These are phyloP conservation scores for Pedetes capensis DNA, from an alignment of 2,113 vertebrate species.

Conservation along the genomic window DNA sequence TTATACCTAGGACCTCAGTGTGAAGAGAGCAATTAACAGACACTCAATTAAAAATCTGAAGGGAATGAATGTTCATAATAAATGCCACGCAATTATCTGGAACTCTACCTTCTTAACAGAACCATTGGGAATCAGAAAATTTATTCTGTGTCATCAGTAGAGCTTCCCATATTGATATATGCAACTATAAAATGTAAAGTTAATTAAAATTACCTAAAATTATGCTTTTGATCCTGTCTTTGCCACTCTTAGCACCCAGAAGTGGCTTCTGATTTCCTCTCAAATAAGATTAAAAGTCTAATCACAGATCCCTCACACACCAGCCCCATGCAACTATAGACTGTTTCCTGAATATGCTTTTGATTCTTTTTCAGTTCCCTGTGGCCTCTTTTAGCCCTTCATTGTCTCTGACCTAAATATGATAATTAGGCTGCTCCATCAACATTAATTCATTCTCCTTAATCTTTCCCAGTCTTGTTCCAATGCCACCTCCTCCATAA, in stretches of 20 bases:
- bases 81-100: constrained; percentile 48
- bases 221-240: constrained; percentile 24
- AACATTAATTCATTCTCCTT: not conserved
- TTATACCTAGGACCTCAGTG: constrained; percentile 6
- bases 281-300: constrained; percentile 30
- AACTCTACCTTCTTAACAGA: constrained; percentile 12
- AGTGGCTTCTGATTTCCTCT: constrained; percentile 40
- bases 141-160: not conserved
- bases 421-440: not conserved
- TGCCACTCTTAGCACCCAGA: constrained; percentile 18
- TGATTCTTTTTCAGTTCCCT: not conserved
- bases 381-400: not conserved
- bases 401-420: not conserved
- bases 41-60: constrained; percentile 46
- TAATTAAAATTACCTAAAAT: constrained; percentile 47
- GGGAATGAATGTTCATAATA: constrained; percentile 58
- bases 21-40: constrained; percentile 55
- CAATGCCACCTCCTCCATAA: not conserved
- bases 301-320: not conserved
- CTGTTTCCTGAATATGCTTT: not conserved
- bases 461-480: constrained; percentile 40
- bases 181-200: constrained; percentile 4
- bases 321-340: not conserved
- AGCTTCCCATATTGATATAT: not conserved
- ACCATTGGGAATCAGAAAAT: not conserved